phyloP scores from a whole-genome alignment of 2,888 invertebrate genomes.

The Empis livida region DNA sequence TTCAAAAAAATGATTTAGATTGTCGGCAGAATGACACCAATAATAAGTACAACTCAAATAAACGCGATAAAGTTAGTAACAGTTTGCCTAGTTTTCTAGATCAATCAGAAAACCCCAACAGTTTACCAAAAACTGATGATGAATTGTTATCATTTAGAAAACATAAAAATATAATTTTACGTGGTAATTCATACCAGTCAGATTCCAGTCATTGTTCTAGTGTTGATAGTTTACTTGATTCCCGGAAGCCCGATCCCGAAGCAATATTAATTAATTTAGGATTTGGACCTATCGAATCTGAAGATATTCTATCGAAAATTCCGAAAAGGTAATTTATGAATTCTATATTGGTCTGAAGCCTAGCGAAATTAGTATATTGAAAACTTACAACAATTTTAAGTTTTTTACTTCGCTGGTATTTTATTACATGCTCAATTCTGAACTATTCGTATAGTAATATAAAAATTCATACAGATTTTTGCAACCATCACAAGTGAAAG shows the following conservation, averaged over 20 bases:
- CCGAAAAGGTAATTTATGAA: constrained; percentile 40
- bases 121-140: too few species aligned
- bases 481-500: constrained; percentile 62
- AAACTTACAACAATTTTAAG: too few species aligned
- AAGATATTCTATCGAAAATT: constrained; percentile 61
- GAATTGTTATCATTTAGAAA: background rate
- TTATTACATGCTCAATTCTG: too few species aligned
- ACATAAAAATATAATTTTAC: constrained; percentile 9
- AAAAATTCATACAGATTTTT: constrained; percentile 45
- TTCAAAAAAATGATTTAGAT: background rate
- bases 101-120: background rate
- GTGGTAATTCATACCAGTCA: constrained; percentile 33
- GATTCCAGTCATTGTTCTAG: constrained; percentile 56
- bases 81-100: background rate
- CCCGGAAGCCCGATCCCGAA: constrained; percentile 78
- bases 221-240: constrained; percentile 70
- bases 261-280: constrained; percentile 71
- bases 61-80: background rate
- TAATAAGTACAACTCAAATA: background rate
- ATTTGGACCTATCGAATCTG: constrained; percentile 59
- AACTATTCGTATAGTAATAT: too few species aligned
- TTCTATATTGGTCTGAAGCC: too few species aligned
- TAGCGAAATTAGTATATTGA: too few species aligned
- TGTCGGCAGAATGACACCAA: background rate
- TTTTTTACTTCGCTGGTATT: too few species aligned